These are phyloP conservation scores for Tenthredo amoena DNA, from an alignment of 2,888 invertebrate species.

Conservation along the genomic window DNA sequence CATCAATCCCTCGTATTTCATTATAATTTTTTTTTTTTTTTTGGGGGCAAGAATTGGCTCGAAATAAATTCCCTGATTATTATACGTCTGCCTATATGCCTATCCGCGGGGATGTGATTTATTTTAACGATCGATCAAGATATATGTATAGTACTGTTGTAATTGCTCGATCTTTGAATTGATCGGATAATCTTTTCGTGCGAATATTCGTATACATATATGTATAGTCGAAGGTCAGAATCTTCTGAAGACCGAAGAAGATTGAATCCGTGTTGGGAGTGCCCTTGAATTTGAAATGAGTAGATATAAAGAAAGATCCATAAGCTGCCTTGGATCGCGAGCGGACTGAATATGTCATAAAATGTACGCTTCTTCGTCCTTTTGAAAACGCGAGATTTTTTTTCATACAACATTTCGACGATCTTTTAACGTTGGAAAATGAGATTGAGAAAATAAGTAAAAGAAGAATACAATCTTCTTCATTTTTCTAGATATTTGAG, in stretches of 20 bases:
- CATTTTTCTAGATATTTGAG: not conserved
- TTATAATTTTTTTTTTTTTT: not conserved
- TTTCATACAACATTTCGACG: not conserved
- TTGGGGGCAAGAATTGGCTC: not conserved
- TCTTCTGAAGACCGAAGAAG: slow-evolving; percentile 13
- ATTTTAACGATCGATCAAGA: not conserved
- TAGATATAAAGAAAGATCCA: not conserved
- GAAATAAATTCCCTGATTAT: not conserved
- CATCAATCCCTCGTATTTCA: too few relatives aligned
- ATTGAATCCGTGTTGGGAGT: slow-evolving; percentile 11
- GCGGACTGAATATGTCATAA: slow-evolving; percentile 1
- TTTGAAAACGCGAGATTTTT: not conserved
- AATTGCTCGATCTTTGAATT: slow-evolving; percentile 12
- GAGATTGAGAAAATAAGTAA: not conserved
- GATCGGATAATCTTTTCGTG: not conserved
- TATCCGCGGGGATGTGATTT: not conserved
- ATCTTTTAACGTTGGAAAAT: not conserved
- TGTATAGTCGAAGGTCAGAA: slow-evolving; percentile 8
- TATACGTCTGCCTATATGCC: not conserved
- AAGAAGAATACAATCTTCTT: not conserved
- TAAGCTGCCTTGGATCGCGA: not conserved
- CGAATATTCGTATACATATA: not conserved
- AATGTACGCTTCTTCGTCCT: not conserved
- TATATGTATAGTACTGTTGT: not conserved
- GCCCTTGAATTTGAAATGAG: slow-evolving; percentile 36